A percentile compares a stretch with the other conserved stretches of the same genome.
Evolutionary conservation across 2,113 vertebrate genomes (phyloP).

Genomic region (Aphelocoma coerulescens): DNA sequence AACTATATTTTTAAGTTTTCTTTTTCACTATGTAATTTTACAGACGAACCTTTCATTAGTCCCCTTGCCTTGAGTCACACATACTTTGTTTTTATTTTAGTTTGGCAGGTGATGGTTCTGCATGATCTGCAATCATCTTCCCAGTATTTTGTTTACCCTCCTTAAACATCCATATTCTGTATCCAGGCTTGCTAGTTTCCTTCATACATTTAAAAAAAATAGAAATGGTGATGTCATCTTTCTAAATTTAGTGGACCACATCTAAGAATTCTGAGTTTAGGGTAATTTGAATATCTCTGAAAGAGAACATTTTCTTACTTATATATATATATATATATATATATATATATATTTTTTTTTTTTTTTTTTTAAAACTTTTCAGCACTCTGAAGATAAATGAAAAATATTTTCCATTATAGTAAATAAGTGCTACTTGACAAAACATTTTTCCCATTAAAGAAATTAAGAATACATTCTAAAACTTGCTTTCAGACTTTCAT

Average conservation of each 20-base stretch:
- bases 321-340: background rate
- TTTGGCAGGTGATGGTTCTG: constrained; percentile 72
- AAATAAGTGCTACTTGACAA: background rate
- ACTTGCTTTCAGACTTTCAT: background rate
- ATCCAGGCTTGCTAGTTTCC: constrained; percentile 55
- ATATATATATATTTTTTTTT: too few relatives aligned
- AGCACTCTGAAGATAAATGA: background rate
- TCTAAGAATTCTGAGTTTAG: background rate
- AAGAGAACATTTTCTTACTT: background rate
- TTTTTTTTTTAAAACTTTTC: background rate
- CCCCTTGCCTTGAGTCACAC: constrained; percentile 41
- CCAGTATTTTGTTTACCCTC: constrained; percentile 62
- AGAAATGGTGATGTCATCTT: constrained; percentile 71
- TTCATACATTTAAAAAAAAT: constrained; percentile 1
- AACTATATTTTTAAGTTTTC: constrained; percentile 52
- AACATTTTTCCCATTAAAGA: background rate
- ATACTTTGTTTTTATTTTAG: constrained; percentile 65
- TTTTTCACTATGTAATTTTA: constrained; percentile 62
- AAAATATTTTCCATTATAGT: background rate
- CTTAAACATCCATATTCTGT: constrained; percentile 53
- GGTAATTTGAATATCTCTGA: background rate
- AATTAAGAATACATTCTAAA: background rate
- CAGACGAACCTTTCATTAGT: constrained; percentile 59
- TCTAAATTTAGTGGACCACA: constrained; percentile 19
- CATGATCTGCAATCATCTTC: constrained; percentile 72